Conservation (phyloP, 2,797 vertebrate genomes). For the Propithecus deckenii region DNA sequence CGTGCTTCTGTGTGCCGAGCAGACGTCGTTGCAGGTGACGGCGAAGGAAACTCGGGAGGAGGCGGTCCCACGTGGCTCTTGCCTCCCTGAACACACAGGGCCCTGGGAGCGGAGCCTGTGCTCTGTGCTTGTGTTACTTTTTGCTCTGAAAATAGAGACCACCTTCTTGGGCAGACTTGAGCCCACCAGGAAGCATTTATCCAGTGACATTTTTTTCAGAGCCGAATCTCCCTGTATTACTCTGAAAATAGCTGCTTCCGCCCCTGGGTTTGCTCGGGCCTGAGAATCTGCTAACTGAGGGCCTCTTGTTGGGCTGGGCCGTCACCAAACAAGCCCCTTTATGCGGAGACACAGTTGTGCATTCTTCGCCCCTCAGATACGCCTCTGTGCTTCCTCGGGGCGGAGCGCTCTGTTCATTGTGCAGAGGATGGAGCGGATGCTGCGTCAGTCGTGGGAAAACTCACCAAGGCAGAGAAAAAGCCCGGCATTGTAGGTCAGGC, state of each 20-base stretch:
- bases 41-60: background rate
- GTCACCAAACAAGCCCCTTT: background rate
- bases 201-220: background rate
- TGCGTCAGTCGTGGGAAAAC: background rate
- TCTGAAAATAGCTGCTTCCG: background rate
- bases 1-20: background rate
- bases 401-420: background rate
- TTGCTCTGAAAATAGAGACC: background rate
- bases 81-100: rapidly evolving
- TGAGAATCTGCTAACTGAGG: background rate
- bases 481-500: background rate
- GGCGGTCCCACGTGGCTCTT: background rate
- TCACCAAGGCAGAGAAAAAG: background rate
- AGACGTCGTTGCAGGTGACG: background rate
- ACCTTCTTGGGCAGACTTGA: background rate
- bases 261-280: background rate
- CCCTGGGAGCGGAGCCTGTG: background rate
- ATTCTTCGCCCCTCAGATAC: background rate
- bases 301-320: background rate
- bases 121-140: background rate
- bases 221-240: background rate
- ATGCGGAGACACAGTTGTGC: background rate
- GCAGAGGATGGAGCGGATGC: background rate
- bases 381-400: constrained; percentile 19
- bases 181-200: background rate